Base-by-base conservation (phyloP, 2,888 invertebrate species). In the Steinernema carpocapsae region DNA sequence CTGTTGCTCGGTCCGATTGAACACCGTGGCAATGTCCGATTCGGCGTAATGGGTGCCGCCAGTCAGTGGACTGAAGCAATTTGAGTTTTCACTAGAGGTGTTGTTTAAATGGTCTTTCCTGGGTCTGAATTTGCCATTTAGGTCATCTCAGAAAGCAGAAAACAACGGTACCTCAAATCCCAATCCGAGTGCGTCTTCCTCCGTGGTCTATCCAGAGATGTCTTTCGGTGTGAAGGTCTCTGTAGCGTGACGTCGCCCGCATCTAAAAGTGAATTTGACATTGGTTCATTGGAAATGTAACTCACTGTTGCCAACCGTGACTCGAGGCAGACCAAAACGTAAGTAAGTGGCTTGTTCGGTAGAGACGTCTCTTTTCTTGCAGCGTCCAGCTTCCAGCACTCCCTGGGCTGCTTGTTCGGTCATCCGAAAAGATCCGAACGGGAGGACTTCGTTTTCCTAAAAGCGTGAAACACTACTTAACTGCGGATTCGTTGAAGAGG, bases 401-500 rank as follows among this genome's bases (percentile, higher is more conserved):
- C 94, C 94, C 89, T 95, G 94, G 72, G 95, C 94, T 72, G 94
- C 94, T 76, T 94, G 94, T 87, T 95, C 94, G 76, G 94, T 91
- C 48, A 95, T 91, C 88, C 94, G 94, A 89, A 95, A 95, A 89
- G 95, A 95, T 74, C 95, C 95, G 71, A 79, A 84, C 26, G 75
- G 78, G 45, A 77, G 64, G 2, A 64, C 64, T 29, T 64, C 64
- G 64, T 64, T 37, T 17, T 64, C 64, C 64, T 64, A 17, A 6
- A 64, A 6, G 37, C 10, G 37, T 3, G 37, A 37, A 37, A 37
- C 37, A 37, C 4, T 37, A 37, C 37, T 37, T 37, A 37, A 37
- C 37, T 37, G 37, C 37, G 3, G 37, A 10, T 37, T 3, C 37
- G 10, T 37, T 37, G 10, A 37, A 37, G 10, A 10, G 37, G 37